A percentile compares a stretch with the other conserved stretches of the same genome.
Evolutionary conservation across 1,140 invertebrate genomes (phyloP).

Genomic region (Heliconius himera): DNA sequence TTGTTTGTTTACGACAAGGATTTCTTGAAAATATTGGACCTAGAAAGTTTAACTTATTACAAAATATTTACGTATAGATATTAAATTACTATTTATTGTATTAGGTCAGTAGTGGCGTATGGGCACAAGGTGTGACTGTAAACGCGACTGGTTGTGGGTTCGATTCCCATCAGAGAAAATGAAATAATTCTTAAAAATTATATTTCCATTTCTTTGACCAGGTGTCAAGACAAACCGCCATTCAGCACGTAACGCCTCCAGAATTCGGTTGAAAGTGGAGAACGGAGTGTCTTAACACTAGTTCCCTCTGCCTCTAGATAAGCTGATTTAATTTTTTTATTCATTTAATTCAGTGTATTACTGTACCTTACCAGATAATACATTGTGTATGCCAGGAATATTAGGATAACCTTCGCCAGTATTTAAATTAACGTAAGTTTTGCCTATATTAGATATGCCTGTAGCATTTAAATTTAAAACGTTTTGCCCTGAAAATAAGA

Average conservation of each 20-base stretch:
- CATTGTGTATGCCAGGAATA: slow-evolving; percentile 44
- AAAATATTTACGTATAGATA: background rate
- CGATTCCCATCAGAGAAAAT: too few species aligned
- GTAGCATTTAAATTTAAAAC: slow-evolving; percentile 56
- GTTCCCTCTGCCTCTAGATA: too few species aligned
- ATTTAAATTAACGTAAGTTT: slow-evolving; percentile 51
- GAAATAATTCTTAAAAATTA: too few species aligned
- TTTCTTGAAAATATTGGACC: slow-evolving; percentile 14
- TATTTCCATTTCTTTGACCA: too few species aligned
- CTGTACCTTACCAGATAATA: background rate
- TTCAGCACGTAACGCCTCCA: too few species aligned
- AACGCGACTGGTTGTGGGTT: too few species aligned
- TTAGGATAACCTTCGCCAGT: slow-evolving; percentile 49
- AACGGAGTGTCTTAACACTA: too few species aligned
- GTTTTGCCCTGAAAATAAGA: slow-evolving; percentile 58
- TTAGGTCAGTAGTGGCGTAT: too few species aligned
- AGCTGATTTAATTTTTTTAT: background rate
- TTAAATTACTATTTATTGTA: background rate
- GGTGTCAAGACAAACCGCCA: too few species aligned
- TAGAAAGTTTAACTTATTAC: background rate
- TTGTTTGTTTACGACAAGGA: slow-evolving; percentile 11
- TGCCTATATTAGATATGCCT: slow-evolving; percentile 70
- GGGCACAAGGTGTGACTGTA: too few species aligned
- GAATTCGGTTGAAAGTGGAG: too few species aligned
- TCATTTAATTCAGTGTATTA: background rate